Evolutionary conservation across 2,797 vertebrate genomes (phyloP).

Genomic region (Simalia tracyae): DNA sequence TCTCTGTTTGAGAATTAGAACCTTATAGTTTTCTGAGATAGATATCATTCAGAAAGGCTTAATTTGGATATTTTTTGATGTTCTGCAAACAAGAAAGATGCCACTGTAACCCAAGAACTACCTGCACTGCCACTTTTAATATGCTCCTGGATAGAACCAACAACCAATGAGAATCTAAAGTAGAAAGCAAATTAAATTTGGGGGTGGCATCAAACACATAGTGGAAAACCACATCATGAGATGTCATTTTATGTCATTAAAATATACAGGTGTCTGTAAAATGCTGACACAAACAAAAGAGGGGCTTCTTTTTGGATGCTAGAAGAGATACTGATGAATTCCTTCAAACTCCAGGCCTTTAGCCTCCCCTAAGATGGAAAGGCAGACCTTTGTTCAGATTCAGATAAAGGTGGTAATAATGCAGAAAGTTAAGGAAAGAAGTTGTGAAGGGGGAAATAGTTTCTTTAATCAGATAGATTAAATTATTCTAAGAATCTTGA

Average conservation of each 20-base stretch:
- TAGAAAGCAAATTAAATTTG: not conserved
- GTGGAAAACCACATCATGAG: not conserved
- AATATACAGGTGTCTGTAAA: not conserved
- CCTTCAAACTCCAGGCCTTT: not conserved
- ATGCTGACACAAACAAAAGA: not conserved
- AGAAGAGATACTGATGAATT: not conserved
- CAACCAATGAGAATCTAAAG: not conserved
- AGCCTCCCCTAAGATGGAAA: not conserved
- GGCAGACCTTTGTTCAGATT: not conserved
- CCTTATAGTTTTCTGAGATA: not conserved
- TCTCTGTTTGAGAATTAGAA: not conserved
- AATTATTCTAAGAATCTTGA: not conserved
- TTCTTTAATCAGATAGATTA: no score
- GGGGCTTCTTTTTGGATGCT: not conserved
- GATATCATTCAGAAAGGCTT: not conserved
- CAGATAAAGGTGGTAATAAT: no score
- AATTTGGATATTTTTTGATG: not conserved
- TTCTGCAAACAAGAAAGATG: not conserved
- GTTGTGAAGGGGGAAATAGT: no score
- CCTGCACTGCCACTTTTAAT: not conserved
- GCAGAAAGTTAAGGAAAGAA: no score
- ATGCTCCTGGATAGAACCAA: not conserved
- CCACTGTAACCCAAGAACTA: not conserved
- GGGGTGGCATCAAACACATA: not conserved
- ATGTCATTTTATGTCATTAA: not conserved